Evolutionary conservation across 2,797 vertebrate genomes (phyloP), one percentile per base, ranked within the genome.

Genomic region (Pristis pectinata): DNA sequence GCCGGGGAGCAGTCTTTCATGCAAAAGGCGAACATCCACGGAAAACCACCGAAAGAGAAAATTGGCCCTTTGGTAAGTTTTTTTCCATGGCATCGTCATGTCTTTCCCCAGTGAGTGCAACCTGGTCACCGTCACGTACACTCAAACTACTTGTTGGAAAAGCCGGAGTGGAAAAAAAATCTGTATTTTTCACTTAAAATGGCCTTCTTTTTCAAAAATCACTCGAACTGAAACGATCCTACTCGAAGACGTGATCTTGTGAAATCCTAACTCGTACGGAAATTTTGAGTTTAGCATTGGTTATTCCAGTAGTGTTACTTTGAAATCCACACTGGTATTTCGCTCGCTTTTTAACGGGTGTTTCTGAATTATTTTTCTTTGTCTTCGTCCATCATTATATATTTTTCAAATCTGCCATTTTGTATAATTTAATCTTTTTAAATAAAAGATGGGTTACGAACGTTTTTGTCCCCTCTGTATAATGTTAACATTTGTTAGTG

Each of bases 11-110:
- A 64, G 64, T 6, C 17, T 61, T 24, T 37, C 19, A 13, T 83
- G 76, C 94, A 94, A 22, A 64, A 95, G 91, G 95, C 96, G 94
- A 96, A 95, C 91, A 96, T 98, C 95, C 96, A 96, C 96, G 97
- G 97, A 96, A 98, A 97, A 93, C 97, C 97, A 11, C 96, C 97
- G 0, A 96, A 98, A 95, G 97, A 97, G 49, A 97, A 96, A 95
- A 97, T 98, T 15, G 97, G 98, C 91, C 96, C 97, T n/a, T 44
- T 95, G 97, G 98, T 98, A 97, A 96, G 97, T 97, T 95, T 0
- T 92, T 19, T 41, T n/a, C 70, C 92, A 49, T 53, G 44, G 70
- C 64, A 94, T 53, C 41, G 17, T 17, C 67, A 44, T 19, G 44
- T 27, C 87, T 74, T 19, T 49, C 41, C 22, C 80, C 41, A 49